phyloP scores from a whole-genome alignment of 2,888 invertebrate genomes.

The Onchidella celtica region DNA sequence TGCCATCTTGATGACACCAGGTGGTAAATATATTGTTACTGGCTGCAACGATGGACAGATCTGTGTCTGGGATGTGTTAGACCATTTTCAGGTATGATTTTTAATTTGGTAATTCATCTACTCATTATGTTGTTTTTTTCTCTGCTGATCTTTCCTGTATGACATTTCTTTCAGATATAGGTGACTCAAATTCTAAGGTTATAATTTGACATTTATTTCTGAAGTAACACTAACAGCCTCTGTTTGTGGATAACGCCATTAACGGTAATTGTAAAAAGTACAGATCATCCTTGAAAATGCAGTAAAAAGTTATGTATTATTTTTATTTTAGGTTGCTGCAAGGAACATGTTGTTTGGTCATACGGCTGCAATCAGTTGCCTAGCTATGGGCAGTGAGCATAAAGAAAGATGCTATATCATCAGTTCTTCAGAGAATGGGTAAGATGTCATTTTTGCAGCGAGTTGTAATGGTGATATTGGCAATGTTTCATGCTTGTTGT shows the following conservation, averaged over 20 bases:
- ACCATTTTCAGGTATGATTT: conserved; percentile 76
- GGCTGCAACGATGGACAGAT: conserved; percentile 99
- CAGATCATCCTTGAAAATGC: too few relatives aligned
- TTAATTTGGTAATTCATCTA: neutral
- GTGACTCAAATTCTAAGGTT: too few relatives aligned
- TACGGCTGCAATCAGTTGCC: conserved; percentile 90
- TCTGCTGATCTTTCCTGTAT: neutral
- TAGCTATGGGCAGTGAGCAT: conserved; percentile 88
- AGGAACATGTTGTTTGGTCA: conserved; percentile 96
- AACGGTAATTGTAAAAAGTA: too few relatives aligned
- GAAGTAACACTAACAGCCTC: too few relatives aligned
- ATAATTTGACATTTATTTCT: too few relatives aligned
- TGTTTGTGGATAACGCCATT: too few relatives aligned
- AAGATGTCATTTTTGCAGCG: too few relatives aligned
- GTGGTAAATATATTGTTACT: conserved; percentile 95
- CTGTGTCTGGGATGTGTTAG: conserved; percentile 92
- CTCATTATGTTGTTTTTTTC: neutral
- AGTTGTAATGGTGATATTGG: too few relatives aligned
- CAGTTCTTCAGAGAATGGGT: conserved; percentile 95
- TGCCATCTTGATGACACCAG: conserved; percentile 93
- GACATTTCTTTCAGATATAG: neutral
- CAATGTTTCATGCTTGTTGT: too few relatives aligned
- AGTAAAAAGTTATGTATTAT: neutral
- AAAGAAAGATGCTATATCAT: conserved; percentile 94
- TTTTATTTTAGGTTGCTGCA: conserved; percentile 88